Evolutionary conservation across 2,888 invertebrate genomes (phyloP).

Genomic region (Ennomos erosarius): DNA sequence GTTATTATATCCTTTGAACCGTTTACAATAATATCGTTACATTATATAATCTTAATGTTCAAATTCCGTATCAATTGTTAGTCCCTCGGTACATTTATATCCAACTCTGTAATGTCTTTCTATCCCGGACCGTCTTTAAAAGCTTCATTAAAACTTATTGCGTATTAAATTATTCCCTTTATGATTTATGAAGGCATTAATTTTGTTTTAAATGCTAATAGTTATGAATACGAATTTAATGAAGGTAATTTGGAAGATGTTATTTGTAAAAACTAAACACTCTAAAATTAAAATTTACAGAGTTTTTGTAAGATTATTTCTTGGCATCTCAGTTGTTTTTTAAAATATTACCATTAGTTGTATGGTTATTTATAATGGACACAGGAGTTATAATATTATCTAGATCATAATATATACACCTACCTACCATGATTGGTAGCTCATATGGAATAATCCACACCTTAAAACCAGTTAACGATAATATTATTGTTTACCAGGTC

Average conservation of each 20-base stretch:
- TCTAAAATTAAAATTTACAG: slow-evolving; percentile 3
- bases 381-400: too few species aligned
- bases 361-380: too few species aligned
- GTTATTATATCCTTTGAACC: slow-evolving; percentile 3
- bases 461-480: slow-evolving; percentile 26
- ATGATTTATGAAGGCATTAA: slow-evolving; percentile 44
- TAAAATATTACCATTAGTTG: too few species aligned
- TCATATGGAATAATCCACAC: slow-evolving; percentile 28
- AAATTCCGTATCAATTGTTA: slow-evolving; percentile 42
- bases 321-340: background rate
- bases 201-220: slow-evolving; percentile 38
- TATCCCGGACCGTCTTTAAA: slow-evolving; percentile 37
- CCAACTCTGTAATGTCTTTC: slow-evolving; percentile 39
- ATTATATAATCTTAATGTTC: slow-evolving; percentile 39
- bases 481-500: slow-evolving; percentile 26
- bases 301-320: background rate
- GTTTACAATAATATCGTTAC: slow-evolving; percentile 19
- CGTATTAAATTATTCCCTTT: slow-evolving; percentile 47
- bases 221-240: slow-evolving; percentile 38
- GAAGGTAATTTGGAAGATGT: slow-evolving; percentile 34
- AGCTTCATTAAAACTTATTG: slow-evolving; percentile 49
- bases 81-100: slow-evolving; percentile 44
- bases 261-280: background rate
- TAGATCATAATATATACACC: too few species aligned
- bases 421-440: background rate